phyloP scores from a whole-genome alignment of 2,888 invertebrate genomes.

The Scaptomyza polygonia region DNA sequence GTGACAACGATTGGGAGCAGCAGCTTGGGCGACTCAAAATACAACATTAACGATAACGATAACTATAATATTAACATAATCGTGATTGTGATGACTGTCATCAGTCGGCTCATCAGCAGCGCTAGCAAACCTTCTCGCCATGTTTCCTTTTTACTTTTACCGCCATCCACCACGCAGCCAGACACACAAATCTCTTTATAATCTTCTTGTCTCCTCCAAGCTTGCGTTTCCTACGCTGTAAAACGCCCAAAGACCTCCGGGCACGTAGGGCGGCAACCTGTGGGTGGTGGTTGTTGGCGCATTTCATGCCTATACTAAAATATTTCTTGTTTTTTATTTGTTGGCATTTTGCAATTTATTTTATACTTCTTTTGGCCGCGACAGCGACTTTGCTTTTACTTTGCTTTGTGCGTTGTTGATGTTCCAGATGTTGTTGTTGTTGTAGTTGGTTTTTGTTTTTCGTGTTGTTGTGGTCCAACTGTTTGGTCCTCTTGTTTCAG shows the following conservation, averaged over 20 bases:
- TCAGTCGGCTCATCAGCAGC: conserved; percentile 69
- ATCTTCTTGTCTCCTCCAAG: conserved; percentile 46
- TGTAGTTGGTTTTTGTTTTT: too few species aligned
- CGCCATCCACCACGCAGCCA: conserved; percentile 20
- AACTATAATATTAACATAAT: conserved; percentile 69
- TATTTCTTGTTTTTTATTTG: conserved; percentile 58
- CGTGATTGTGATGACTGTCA: conserved; percentile 72
- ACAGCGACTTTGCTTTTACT: conserved; percentile 20
- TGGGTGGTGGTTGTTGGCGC: background rate
- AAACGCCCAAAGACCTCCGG: conserved; percentile 43
- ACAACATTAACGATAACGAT: conserved; percentile 57
- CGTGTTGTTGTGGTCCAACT: conserved; percentile 27
- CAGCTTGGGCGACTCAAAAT: conserved; percentile 6
- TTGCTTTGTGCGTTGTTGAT: conserved; percentile 27
- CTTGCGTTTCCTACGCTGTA: conserved; percentile 15
- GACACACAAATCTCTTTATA: conserved; percentile 72
- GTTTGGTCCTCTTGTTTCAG: conserved; percentile 27
- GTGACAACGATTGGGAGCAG: conserved; percentile 21
- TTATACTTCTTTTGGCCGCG: conserved; percentile 60
- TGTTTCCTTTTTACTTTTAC: background rate
- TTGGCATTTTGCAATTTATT: conserved; percentile 75
- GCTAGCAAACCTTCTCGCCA: background rate
- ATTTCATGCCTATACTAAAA: conserved; percentile 49
- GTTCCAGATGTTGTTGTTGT: conserved; percentile 19
- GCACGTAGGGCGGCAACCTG: conserved; percentile 36